Percentiles rank a stretch among this genome's conserved stretches.
Evolutionary conservation across 2,888 invertebrate species (phyloP).

Genomic region (Alcis repandata): DNA sequence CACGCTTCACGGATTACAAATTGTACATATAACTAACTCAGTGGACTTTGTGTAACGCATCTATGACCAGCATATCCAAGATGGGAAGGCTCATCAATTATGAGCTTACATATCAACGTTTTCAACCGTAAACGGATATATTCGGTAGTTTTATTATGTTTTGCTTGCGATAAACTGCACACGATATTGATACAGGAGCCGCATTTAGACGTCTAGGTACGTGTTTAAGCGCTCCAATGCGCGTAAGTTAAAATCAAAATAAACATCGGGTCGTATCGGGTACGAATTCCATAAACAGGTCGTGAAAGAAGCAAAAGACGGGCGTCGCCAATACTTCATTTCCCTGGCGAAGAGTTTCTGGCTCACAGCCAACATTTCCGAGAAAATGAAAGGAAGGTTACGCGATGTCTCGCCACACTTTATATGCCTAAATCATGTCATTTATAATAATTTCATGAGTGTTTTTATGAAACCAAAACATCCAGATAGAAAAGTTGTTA

Average conservation of each 20-base stretch:
- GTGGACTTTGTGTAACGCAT: conserved; percentile 15
- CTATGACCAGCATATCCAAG: conserved; percentile 7
- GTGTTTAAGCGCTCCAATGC: conserved; percentile 57
- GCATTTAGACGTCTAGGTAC: conserved; percentile 46
- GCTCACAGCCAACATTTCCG: conserved; percentile 79
- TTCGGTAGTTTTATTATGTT: conserved; percentile 42
- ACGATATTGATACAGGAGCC: conserved; percentile 41
- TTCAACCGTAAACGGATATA: conserved; percentile 34
- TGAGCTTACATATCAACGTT: conserved; percentile 30
- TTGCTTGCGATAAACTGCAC: conserved; percentile 40
- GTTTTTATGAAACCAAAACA: conserved; percentile 53
- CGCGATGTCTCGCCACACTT: conserved; percentile 82
- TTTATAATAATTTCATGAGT: conserved; percentile 71
- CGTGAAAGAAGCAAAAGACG: conserved; percentile 74
- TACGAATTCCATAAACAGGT: conserved; percentile 80
- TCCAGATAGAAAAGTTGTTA: conserved; percentile 54
- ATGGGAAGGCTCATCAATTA: conserved; percentile 29
- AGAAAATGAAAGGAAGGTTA: conserved; percentile 84
- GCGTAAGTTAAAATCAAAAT: conserved; percentile 67
- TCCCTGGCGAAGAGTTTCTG: conserved; percentile 76
- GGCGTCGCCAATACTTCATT: conserved; percentile 80
- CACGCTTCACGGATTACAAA: conserved; percentile 65
- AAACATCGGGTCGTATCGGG: conserved; percentile 66
- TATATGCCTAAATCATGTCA: conserved; percentile 83
- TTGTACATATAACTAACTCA: conserved; percentile 40